Base-by-base conservation (phyloP, 2,888 invertebrate species). In the Leptopilina myrica region DNA sequence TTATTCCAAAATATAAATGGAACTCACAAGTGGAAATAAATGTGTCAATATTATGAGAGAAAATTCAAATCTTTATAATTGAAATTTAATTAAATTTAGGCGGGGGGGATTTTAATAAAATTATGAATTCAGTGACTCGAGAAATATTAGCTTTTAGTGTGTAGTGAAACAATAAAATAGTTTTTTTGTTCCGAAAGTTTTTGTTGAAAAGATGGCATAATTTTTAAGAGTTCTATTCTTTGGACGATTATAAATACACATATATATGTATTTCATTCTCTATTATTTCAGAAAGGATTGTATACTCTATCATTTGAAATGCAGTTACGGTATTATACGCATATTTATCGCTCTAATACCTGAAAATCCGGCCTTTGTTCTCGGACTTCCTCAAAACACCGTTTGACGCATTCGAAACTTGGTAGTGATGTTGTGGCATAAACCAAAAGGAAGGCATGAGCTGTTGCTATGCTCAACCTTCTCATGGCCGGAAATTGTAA, bases 401-500 rank as follows among this genome's bases (percentile, higher is more conserved):
- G 94, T 89, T 96, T 95, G 81, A 96, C 94, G 88, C 94, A 94
- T 83, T 94, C 94, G 89, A 96, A 96, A 79, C 96, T 96, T 76
- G 95, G 93, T 80, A 94, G 93, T 76, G 96, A 95, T 76, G 96
- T 96, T 67, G 96, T 94, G 76, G 96, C 95, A 91, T 97, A 98
- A 26, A 98, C 97, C 80, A 98, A 93, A 78, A 98, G 94, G 90
- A 98, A 97, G 78, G 97, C 97, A 91, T 97, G 96, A 59, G 97
- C 97, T 3, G 96, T 97, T 62, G 97, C 96, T 87, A 98, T 97
- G 87, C 96, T 96, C 82, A 98, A 93, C 78, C 97, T 93, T 83
- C 97, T 93, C 97, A 98, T 98, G 79, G 97, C 97, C 9, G 98
- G 97, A 92, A 97, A 98, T 90, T 96, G 96, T 92, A 96, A 95